Percentiles rank a stretch among this genome's conserved stretches.
Conservation (phyloP, 2,113 vertebrate species). For the Hemibagrus wyckioides region DNA sequence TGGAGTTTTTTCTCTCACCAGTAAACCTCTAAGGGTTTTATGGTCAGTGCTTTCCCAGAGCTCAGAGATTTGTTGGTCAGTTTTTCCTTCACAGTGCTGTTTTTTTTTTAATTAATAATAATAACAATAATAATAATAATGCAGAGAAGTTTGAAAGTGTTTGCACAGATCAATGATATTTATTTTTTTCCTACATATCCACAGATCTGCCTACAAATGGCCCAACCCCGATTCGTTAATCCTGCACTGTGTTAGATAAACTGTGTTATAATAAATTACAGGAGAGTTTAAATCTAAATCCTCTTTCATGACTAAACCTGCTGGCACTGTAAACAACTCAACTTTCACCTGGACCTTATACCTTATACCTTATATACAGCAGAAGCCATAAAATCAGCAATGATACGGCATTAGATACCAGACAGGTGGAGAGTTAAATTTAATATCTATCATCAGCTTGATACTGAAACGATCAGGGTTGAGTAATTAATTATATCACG, state of each 20-base stretch:
- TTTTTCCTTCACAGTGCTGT: neutral
- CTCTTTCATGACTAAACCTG: neutral
- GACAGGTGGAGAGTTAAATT: neutral
- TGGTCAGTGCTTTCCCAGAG: neutral
- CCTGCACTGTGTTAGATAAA: neutral
- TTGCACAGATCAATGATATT: neutral
- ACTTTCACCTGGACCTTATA: neutral
- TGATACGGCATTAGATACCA: neutral
- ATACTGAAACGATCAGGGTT: neutral
- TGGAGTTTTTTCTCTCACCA: neutral
- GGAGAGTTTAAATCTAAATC: neutral
- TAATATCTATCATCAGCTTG: neutral
- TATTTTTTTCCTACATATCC: neutral
- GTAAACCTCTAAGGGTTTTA: neutral
- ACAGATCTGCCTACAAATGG: neutral
- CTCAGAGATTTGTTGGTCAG: neutral
- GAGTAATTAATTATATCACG: neutral
- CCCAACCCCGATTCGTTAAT: neutral
- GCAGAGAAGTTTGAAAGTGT: neutral
- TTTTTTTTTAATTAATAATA: neutral
- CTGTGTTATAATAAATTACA: neutral
- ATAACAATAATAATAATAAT: neutral
- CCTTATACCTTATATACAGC: too few species aligned
- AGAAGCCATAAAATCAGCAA: too few species aligned
- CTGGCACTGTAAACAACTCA: neutral